A percentile compares a stretch with the other conserved stretches of the same genome.
Conservation (phyloP, 2,888 invertebrate species). For the Scaptodrosophila latifasciaeformis region DNA sequence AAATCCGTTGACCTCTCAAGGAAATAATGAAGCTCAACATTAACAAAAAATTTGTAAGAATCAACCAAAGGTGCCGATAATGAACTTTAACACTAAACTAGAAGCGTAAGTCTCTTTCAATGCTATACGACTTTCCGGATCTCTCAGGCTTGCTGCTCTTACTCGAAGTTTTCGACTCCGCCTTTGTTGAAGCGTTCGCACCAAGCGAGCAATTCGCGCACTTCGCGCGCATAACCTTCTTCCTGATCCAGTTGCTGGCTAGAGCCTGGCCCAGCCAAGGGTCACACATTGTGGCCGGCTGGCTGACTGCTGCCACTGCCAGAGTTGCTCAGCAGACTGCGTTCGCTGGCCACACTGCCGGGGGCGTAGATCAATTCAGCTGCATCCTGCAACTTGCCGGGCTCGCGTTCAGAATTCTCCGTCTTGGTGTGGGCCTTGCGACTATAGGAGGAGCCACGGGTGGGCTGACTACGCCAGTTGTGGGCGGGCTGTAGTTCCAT, state of each 20-base stretch:
- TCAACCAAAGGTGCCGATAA: neutral
- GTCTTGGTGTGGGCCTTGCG: conserved; percentile 36
- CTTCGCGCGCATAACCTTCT: conserved; percentile 67
- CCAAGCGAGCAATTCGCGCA: conserved; percentile 68
- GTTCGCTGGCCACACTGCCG: conserved; percentile 72
- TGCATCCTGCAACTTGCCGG: conserved; percentile 70
- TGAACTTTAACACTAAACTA: conserved; percentile 11
- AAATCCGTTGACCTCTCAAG: conserved; percentile 8
- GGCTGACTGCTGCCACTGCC: conserved; percentile 66
- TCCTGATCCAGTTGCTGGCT: conserved; percentile 50
- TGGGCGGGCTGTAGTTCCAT: conserved; percentile 24
- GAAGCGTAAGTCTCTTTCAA: conserved; percentile 26
- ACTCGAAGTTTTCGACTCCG: conserved; percentile 65
- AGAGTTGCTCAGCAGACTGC: conserved; percentile 73
- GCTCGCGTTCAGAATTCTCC: conserved; percentile 18
- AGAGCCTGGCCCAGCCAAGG: conserved; percentile 33
- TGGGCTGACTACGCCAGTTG: conserved; percentile 64
- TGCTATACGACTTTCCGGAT: too few relatives aligned
- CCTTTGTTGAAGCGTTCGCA: conserved; percentile 70
- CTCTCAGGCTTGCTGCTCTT: conserved; percentile 5
- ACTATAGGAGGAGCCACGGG: conserved; percentile 43
- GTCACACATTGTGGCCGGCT: conserved; percentile 69
- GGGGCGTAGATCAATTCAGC: conserved; percentile 74
- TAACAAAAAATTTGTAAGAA: neutral
- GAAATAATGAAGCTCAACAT: neutral